Evolutionary conservation across 2,888 invertebrate genomes (phyloP), one percentile per base, ranked within the genome.

Genomic region (Monochamus alternatus): DNA sequence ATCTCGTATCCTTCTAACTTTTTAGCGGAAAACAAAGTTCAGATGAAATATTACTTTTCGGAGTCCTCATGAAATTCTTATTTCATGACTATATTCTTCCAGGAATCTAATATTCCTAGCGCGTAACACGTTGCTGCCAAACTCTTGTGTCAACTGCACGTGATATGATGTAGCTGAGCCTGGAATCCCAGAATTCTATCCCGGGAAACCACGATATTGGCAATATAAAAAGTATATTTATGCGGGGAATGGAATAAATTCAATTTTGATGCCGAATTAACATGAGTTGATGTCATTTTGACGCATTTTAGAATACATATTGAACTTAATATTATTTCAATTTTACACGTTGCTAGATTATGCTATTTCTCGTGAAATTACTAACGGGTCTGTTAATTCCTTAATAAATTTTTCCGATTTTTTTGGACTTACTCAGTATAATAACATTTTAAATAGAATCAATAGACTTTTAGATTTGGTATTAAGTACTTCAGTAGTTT

Each of bases 91-190:
- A 22, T 64, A 64, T 64, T 64, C 64, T 10, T 22, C n/a, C 3
- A 64, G 4, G 43, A 43, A 64, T 44, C 8, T 47, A 64, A 64
- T 64, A 64, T 38, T 64, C 43, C 22, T 32, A 8, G 7, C n/a
- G 14, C 43, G 22, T 22, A 14, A 64, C 43, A 31, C 62, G 32
- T 62, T 32, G 32, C 22, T 31, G 32, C 9, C 62, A 32, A 32
- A 32, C 62, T 32, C 32, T 62, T 32, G 47, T 62, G 62, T 62
- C 62, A 62, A 62, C 43, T 12, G 43, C 62, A 62, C 38, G 32
- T 64, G 43, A 64, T 64, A 64, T 64, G 43, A 43, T 44, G 44
- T 64, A 22, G 64, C 22, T 64, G 64, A 64, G 44, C 38, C 14
- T 9, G 14, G 43, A 44, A 44, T 64, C 64, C 22, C 47, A 47